These are phyloP conservation scores for Bombus cullumanus DNA, from an alignment of 1,140 invertebrate species.

Conservation along the genomic window DNA sequence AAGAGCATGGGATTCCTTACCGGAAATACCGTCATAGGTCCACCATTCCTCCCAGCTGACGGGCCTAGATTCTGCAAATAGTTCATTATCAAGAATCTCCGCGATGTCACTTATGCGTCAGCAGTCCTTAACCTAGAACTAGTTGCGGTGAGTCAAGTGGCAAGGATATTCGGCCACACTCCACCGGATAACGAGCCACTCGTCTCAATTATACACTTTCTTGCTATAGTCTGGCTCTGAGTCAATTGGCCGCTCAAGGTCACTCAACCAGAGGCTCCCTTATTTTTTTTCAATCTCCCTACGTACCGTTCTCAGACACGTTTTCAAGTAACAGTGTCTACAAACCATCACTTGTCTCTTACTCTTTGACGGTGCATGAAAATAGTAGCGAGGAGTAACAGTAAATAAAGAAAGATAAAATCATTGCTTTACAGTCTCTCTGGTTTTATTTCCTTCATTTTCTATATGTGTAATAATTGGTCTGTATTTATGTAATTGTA, in stretches of 20 bases:
- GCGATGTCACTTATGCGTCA: slow-evolving; percentile 41
- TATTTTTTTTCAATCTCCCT: background rate
- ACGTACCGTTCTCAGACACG: slow-evolving; percentile 13
- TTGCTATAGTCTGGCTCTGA: slow-evolving; percentile 9
- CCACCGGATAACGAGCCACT: slow-evolving; percentile 46
- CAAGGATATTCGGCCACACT: slow-evolving; percentile 48
- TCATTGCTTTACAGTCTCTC: background rate
- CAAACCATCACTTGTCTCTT: background rate
- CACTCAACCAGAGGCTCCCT: background rate
- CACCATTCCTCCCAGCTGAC: slow-evolving; percentile 97
- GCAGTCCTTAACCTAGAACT: slow-evolving; percentile 53
- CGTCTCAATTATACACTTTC: slow-evolving; percentile 51
- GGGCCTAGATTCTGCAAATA: slow-evolving; percentile 78
- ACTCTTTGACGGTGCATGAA: background rate
- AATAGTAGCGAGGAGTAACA: too few relatives aligned
- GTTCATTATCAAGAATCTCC: slow-evolving; percentile 60
- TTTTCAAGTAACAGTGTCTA: slow-evolving; percentile 4
- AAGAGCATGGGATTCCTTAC: slow-evolving; percentile 83
- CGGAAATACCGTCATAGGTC: slow-evolving; percentile 96
- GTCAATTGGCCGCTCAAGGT: slow-evolving; percentile 26
- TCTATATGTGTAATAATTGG: too few relatives aligned
- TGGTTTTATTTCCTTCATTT: too few relatives aligned
- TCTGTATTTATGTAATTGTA: too few relatives aligned
- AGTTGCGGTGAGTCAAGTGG: slow-evolving; percentile 38
- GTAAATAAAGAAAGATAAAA: background rate